These are phyloP conservation scores for Laspeyria flexula DNA, from an alignment of 2,888 invertebrate species.

Conservation along the genomic window DNA sequence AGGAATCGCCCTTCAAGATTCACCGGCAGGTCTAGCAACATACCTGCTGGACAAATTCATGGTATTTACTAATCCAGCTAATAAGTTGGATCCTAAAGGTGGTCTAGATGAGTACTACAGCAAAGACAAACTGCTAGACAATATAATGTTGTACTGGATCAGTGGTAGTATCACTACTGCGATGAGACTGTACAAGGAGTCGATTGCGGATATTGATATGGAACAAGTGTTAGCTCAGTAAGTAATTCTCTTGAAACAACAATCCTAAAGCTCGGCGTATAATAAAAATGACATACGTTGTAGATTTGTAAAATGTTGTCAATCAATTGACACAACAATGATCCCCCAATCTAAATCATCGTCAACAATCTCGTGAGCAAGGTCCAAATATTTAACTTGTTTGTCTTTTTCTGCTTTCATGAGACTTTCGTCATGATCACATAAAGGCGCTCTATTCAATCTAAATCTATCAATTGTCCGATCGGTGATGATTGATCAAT, in stretches of 20 bases:
- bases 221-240: slow-evolving; percentile 69
- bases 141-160: slow-evolving; percentile 85
- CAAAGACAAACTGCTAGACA: slow-evolving; percentile 76
- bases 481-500: no score
- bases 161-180: slow-evolving; percentile 79
- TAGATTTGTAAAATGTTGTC: no score
- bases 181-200: slow-evolving; percentile 88
- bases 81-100: slow-evolving; percentile 85
- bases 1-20: slow-evolving; percentile 90
- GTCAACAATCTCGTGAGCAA: no score
- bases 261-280: no score
- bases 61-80: slow-evolving; percentile 87
- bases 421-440: no score
- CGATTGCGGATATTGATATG: slow-evolving; percentile 58
- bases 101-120: slow-evolving; percentile 81
- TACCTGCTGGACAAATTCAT: slow-evolving; percentile 95
- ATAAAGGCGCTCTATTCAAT: no score
- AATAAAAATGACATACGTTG: no score
- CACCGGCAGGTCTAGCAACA: slow-evolving; percentile 93
- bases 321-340: no score
- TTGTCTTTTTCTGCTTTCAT: no score
- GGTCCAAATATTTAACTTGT: no score
- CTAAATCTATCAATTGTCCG: no score
- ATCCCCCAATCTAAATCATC: no score
- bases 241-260: slow-evolving; percentile 36